A percentile compares a stretch with the other conserved stretches of the same genome.
These are phyloP conservation scores for Hypercompe scribonia DNA, from an alignment of 2,888 invertebrate genomes.

Conservation along the genomic window DNA sequence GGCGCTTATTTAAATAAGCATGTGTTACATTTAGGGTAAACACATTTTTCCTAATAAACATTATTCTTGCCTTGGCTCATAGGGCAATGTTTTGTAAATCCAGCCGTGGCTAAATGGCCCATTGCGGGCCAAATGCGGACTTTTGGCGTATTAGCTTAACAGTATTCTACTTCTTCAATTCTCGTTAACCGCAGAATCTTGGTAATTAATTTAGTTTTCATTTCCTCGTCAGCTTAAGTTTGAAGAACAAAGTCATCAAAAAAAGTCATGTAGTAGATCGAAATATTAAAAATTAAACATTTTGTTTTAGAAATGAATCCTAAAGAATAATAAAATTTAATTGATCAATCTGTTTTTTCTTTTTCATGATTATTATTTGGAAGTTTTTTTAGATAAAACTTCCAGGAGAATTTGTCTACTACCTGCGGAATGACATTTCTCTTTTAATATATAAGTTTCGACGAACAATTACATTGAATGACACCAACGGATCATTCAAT, in stretches of 20 bases:
- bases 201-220: conserved; percentile 61
- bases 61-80: conserved; percentile 71
- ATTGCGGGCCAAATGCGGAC: conserved; percentile 76
- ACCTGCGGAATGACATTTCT: background rate
- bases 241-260: conserved; percentile 24
- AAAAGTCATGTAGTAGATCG: background rate
- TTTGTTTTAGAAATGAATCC: background rate
- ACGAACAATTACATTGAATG: background rate
- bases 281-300: background rate
- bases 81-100: conserved; percentile 79
- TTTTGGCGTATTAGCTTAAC: conserved; percentile 79
- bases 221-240: conserved; percentile 49
- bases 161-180: conserved; percentile 77
- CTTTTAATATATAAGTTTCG: background rate
- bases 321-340: background rate
- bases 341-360: background rate
- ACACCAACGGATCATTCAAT: background rate
- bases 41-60: conserved; percentile 82
- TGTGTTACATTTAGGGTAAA: conserved; percentile 64
- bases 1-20: conserved; percentile 56
- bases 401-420: background rate
- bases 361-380: background rate
- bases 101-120: conserved; percentile 76
- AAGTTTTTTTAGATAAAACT: background rate
- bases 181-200: conserved; percentile 67